Evolutionary conservation across 2,888 invertebrate genomes (phyloP).

Genomic region (Mechanitis mazaeus): DNA sequence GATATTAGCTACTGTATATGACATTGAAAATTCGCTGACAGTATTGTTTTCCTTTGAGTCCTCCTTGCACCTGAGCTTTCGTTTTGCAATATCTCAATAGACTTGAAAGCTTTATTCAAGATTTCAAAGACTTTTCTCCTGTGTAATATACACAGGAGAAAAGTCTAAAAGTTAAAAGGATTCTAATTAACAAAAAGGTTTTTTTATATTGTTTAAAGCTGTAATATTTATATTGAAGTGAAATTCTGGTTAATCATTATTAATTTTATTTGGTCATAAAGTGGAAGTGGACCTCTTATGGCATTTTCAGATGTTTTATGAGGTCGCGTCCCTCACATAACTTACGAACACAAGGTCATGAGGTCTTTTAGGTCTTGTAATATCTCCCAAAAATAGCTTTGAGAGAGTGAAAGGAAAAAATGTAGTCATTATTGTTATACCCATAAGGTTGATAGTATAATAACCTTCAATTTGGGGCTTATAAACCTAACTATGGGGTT

Average conservation of each 20-base stretch:
- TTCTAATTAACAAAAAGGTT: not conserved
- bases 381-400: not conserved
- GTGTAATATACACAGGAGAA: no score
- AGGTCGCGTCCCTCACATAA: slow-evolving; percentile 26
- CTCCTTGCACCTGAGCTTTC: not conserved
- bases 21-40: not conserved
- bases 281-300: slow-evolving; percentile 22
- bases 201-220: not conserved
- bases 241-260: slow-evolving; percentile 21
- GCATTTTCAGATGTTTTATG: slow-evolving; percentile 25
- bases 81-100: slow-evolving; percentile 4
- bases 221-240: slow-evolving; percentile 12
- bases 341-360: slow-evolving; percentile 29
- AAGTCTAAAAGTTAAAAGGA: no score
- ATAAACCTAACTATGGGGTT: no score
- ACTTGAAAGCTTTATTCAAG: not conserved
- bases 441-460: no score
- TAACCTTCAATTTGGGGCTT: no score
- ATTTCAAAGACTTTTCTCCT: no score
- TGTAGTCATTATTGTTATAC: no score
- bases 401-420: no score
- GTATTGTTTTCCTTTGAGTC: not conserved
- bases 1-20: not conserved
- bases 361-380: slow-evolving; percentile 18
- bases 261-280: slow-evolving; percentile 26